These are phyloP conservation scores for Etheostoma perlongum DNA, from an alignment of 2,797 vertebrate genomes.

Conservation along the genomic window DNA sequence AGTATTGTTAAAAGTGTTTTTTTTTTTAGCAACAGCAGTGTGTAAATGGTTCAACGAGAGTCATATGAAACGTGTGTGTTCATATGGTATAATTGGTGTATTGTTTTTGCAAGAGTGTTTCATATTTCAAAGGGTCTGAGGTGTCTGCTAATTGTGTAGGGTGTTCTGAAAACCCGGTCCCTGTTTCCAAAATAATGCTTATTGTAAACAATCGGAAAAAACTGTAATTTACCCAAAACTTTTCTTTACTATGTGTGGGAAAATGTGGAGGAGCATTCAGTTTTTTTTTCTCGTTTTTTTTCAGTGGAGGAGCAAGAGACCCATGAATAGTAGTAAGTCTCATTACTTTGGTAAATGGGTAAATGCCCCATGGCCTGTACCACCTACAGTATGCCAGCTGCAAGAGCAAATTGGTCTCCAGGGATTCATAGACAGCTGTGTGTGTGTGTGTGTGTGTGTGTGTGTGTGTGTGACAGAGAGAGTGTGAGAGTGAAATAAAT, in stretches of 20 bases:
- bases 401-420: conserved; percentile 80
- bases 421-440: conserved; percentile 66
- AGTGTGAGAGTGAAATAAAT: conserved; percentile 49
- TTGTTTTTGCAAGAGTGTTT: too few relatives aligned
- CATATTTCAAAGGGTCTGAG: too few relatives aligned
- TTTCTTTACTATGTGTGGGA: conserved; percentile 49
- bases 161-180: too few relatives aligned
- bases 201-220: too few relatives aligned
- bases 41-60: too few relatives aligned
- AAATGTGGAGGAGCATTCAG: conserved; percentile 49
- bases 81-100: too few relatives aligned
- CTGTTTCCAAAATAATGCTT: too few relatives aligned
- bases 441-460: conserved; percentile 4
- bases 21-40: too few relatives aligned
- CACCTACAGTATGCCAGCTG: conserved; percentile 78
- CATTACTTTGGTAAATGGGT: conserved; percentile 83
- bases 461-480: conserved; percentile 26
- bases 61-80: too few relatives aligned
- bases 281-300: conserved; percentile 29
- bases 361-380: conserved; percentile 81
- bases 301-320: conserved; percentile 60
- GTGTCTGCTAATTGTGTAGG: too few relatives aligned
- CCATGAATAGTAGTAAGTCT: conserved; percentile 79
- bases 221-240: conserved; percentile 26
- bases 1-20: too few relatives aligned